Base-by-base conservation (phyloP, 1,140 invertebrate genomes). In the Pteromalus puparum region DNA sequence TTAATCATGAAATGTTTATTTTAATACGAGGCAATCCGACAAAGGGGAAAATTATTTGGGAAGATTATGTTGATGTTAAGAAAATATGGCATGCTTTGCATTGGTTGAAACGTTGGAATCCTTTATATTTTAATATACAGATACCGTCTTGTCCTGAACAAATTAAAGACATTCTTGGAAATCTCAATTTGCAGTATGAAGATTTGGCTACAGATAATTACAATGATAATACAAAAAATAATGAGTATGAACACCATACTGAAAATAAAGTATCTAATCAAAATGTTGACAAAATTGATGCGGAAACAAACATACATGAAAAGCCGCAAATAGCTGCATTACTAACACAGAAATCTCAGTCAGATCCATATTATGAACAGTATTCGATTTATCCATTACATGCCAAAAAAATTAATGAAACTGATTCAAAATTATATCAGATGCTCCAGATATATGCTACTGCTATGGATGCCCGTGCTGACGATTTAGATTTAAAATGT, bases 401-500 rank as follows among this genome's bases (percentile, higher is more conserved):
- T 42, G 10, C 38, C 28, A 81, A 81, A 30, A 67, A 26, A 81
- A 53, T 81, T 9, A 81, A 81, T 53, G 70, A 82, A 48, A 26
- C 67, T n/a, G 80, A 82, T 74, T 87, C 89, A 67, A 85, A 78
- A 78, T 78, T 91, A 13, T 90, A 91, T 88, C 89, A 91, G 87
- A 91, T 91, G 88, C 46, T 90, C 10, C 89, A 89, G 87, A 72
- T 90, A 26, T 82, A 87, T 34, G 88, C 87, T n/a, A 42, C 46
- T 89, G 46, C 38, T 53, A 18, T 82, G 7, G 86, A 90, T 88
- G 84, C 85, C 48, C 68, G 86, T 38, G 38, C 82, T n/a, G 81
- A 89, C 46, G 10, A 38, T 76, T 85, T 88, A 73, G 89, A 91
- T 88, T 46, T 89, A 77, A 86, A 83, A 84, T 91, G 88, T 88